Conservation (phyloP, 92 coral and sea anemone species). For the Phenganax marumi region DNA sequence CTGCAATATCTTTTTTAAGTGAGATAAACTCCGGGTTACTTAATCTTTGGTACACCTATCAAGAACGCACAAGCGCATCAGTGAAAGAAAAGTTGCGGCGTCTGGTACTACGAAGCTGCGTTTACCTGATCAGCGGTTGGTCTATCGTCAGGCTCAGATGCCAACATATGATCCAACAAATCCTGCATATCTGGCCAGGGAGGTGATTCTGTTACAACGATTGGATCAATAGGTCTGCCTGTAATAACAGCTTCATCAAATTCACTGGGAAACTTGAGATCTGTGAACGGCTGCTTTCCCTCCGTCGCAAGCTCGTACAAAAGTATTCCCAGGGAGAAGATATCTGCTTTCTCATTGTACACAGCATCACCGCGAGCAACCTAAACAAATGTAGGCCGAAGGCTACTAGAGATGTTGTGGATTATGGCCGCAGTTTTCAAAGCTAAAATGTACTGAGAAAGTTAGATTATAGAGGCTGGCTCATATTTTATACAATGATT, state of each 20-base stretch:
- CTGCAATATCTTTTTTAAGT: conserved; percentile 83
- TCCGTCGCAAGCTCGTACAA: conserved; percentile 94
- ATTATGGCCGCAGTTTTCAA: neutral
- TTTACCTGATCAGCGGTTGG: conserved; percentile 91
- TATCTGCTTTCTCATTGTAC: conserved; percentile 83
- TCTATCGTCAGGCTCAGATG: conserved; percentile 69
- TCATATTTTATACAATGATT: neutral
- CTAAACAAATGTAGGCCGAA: neutral
- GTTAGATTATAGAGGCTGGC: too few relatives aligned
- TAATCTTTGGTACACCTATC: conserved; percentile 83
- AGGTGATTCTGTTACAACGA: conserved; percentile 69
- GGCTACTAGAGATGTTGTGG: neutral
- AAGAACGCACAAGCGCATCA: neutral
- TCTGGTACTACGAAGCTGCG: too few relatives aligned
- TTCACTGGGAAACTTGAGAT: conserved; percentile 84
- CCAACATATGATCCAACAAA: conserved; percentile 76
- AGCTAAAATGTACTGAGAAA: neutral
- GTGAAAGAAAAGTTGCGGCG: too few relatives aligned
- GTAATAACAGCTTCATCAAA: conserved; percentile 89
- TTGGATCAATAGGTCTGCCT: conserved; percentile 88
- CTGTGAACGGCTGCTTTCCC: conserved; percentile 87
- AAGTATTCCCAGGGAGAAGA: conserved; percentile 94
- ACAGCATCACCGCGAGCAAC: conserved; percentile 87
- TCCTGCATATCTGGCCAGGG: conserved; percentile 98
- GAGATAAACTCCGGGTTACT: conserved; percentile 80